phyloP scores from a whole-genome alignment of 2,797 vertebrate genomes.

The Leucoraja ocellata region DNA sequence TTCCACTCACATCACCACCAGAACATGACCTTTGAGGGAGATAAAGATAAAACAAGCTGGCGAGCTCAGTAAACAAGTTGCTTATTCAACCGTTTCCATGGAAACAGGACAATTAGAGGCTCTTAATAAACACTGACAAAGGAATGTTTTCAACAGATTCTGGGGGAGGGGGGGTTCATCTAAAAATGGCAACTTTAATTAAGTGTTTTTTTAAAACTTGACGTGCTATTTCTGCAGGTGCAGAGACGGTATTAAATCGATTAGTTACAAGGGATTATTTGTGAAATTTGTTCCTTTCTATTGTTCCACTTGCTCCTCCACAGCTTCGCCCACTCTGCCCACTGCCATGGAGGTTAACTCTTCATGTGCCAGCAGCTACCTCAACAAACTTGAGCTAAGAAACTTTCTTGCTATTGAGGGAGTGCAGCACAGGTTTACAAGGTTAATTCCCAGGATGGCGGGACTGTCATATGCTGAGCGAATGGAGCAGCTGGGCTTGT shows the following conservation, averaged over 20 bases:
- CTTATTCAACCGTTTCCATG: background rate
- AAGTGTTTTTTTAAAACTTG: background rate
- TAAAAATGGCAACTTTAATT: background rate
- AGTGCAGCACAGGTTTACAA: no score
- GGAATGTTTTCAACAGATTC: background rate
- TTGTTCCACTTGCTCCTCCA: no score
- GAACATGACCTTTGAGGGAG: slow-evolving; percentile 26
- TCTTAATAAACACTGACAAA: slow-evolving; percentile 1
- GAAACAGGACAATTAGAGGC: slow-evolving; percentile 9
- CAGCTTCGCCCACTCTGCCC: background rate
- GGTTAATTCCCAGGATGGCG: no score
- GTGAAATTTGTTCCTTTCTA: background rate
- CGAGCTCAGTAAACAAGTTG: background rate
- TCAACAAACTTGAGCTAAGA: no score
- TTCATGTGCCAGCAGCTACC: background rate
- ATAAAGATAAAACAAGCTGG: background rate
- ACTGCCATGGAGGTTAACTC: background rate
- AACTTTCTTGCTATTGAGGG: no score
- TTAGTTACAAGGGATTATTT: background rate
- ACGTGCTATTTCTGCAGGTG: background rate
- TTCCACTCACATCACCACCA: background rate
- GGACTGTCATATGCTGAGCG: no score
- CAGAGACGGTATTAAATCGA: background rate
- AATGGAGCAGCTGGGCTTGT: no score
- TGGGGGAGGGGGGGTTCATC: background rate